phyloP scores from a whole-genome alignment of 2,888 invertebrate genomes.

The Steinernema hermaphroditum region DNA sequence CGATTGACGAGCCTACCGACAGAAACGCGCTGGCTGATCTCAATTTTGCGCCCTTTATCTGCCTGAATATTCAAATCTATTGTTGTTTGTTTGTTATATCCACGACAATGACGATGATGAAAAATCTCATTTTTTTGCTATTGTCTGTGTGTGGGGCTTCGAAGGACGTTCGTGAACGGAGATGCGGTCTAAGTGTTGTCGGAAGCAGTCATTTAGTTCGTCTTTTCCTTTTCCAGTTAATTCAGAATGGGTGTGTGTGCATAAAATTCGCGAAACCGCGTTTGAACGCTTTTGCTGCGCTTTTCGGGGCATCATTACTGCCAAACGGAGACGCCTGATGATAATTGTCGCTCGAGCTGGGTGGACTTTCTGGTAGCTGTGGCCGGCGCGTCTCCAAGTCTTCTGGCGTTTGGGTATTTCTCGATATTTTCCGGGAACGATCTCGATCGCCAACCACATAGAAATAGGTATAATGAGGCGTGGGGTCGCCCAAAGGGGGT shows the following conservation, averaged over 20 bases:
- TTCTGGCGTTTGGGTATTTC: too few relatives aligned
- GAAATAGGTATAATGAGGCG: too few relatives aligned
- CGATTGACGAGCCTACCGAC: neutral
- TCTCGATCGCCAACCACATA: too few relatives aligned
- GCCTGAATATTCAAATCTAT: conserved; percentile 27
- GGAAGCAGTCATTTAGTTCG: too few relatives aligned
- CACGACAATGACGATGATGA: neutral
- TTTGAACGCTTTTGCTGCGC: neutral
- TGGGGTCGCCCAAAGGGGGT: too few relatives aligned
- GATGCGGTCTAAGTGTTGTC: too few relatives aligned
- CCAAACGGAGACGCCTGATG: neutral
- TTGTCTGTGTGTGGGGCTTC: neutral
- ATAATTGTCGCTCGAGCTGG: neutral
- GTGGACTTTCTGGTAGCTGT: too few relatives aligned
- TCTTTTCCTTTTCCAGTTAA: too few relatives aligned
- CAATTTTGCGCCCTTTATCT: conserved; percentile 21
- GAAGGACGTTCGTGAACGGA: neutral
- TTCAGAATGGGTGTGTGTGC: neutral
- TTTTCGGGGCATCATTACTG: neutral
- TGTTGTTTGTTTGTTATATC: neutral
- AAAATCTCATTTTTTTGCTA: neutral
- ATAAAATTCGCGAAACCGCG: conserved; percentile 1
- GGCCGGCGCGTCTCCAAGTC: too few relatives aligned
- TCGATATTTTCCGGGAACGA: too few relatives aligned
- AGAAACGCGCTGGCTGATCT: conserved; percentile 24